These are phyloP conservation scores for Himalopsyche kuldschensis DNA, from an alignment of 2,888 invertebrate genomes.

Conservation along the genomic window DNA sequence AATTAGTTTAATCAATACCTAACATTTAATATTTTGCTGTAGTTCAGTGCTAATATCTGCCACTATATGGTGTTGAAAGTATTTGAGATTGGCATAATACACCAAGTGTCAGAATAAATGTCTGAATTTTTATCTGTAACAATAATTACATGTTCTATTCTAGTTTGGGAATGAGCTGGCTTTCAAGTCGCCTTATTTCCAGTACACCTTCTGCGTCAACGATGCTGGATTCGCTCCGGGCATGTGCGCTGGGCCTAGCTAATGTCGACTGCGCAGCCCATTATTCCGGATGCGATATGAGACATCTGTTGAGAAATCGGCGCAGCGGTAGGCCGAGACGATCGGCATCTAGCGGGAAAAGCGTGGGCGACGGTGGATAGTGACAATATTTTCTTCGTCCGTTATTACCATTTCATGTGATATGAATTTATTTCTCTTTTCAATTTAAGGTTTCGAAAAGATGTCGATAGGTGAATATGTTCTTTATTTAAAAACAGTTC, in stretches of 20 bases:
- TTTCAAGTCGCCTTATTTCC: slow-evolving; percentile 59
- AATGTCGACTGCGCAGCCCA: slow-evolving; percentile 65
- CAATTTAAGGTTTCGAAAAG: not conserved
- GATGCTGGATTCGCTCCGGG: slow-evolving; percentile 64
- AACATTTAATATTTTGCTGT: too few relatives aligned
- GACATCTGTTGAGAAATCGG: slow-evolving; percentile 40
- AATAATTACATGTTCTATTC: slow-evolving; percentile 40
- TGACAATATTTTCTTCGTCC: not conserved
- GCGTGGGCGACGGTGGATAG: not conserved
- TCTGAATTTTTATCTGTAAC: not conserved
- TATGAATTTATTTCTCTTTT: not conserved
- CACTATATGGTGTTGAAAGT: too few relatives aligned
- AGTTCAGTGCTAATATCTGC: too few relatives aligned
- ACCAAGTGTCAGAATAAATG: not conserved
- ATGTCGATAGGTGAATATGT: not conserved
- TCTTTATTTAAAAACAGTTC: too few relatives aligned
- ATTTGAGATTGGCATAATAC: too few relatives aligned
- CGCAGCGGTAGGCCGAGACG: not conserved
- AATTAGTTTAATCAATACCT: too few relatives aligned
- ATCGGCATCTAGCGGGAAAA: not conserved
- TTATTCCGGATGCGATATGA: slow-evolving; percentile 61
- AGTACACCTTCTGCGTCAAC: slow-evolving; percentile 49
- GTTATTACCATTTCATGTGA: too few relatives aligned
- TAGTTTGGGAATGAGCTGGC: slow-evolving; percentile 78
- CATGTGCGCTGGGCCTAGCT: slow-evolving; percentile 69